Base-by-base conservation (phyloP, 2,888 invertebrate species). In the Mythimna lalbum region DNA sequence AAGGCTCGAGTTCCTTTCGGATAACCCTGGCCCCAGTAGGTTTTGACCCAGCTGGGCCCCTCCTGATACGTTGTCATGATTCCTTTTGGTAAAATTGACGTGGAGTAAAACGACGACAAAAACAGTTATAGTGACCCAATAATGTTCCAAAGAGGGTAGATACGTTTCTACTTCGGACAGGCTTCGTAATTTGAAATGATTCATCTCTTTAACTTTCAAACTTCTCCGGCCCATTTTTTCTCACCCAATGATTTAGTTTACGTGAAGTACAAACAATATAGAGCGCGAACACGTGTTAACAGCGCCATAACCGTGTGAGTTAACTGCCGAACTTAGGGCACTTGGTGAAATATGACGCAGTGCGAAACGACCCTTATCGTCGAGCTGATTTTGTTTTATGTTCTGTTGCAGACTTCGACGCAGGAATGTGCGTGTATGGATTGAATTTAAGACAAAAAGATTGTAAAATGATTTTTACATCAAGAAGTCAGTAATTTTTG, bases 301-400 rank as follows among this genome's bases (percentile, higher is more conserved):
- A 94, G 89, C 89, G 91, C 93, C 91, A 95, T 95, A 95, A 95
- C 93, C 91, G 90, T 89, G 90, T 88, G 88, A 90, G 92, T 92
- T 95, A 95, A 95, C 95, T 94, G 95, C 95, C 92, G 87, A 95
- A 95, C 94, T 95, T 96, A 92, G 90, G 94, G 94, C 93, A 92
- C 91, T 95, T 94, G 91, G 92, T 96, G 89, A 96, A 95, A 95
- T 95, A 96, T 95, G 94, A 93, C 94, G 94, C 94, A 87, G 90
- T 90, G 90, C 91, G 90, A 85, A 91, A 90, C 92, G 88, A 87
- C 91, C 91, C 92, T 94, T 95, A 94, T 92, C 92, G 90, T 85
- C 87, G 86, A 82, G 86, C 86, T 90, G 89, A 90, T 91, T 90
- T 91, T 92, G 88, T 91, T 91, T 89, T 88, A 89, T 85, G 86